Evolutionary conservation across 1,140 invertebrate species (phyloP).

Genomic region (Bombus waltoni): DNA sequence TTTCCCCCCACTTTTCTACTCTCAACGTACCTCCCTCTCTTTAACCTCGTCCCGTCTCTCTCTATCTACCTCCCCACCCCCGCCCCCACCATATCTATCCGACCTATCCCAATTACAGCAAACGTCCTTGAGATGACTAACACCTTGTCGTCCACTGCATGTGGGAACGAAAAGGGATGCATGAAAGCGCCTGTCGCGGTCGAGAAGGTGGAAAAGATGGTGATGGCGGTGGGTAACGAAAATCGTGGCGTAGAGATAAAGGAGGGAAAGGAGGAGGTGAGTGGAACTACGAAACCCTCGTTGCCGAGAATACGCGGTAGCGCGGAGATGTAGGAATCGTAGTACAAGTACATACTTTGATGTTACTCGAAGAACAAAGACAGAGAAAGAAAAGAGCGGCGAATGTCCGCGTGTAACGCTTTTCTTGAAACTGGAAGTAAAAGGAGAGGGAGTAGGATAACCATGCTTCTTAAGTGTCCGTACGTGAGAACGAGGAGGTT

Average conservation of each 20-base stretch:
- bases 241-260: conserved; percentile 7
- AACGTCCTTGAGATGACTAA: conserved; percentile 78
- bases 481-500: conserved; percentile 62
- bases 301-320: conserved; percentile 53
- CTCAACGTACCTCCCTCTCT: conserved; percentile 8
- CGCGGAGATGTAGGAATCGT: conserved; percentile 5
- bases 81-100: conserved; percentile 56
- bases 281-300: conserved; percentile 31
- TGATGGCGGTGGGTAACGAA: conserved; percentile 32
- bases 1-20: not conserved
- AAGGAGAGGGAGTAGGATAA: conserved; percentile 43
- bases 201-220: conserved; percentile 34
- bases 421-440: conserved; percentile 56
- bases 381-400: conserved; percentile 44
- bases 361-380: conserved; percentile 34
- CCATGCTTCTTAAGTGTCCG: conserved; percentile 30
- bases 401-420: conserved; percentile 40
- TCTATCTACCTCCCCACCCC: no score
- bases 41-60: not conserved
- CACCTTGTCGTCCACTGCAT: conserved; percentile 59
- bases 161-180: conserved; percentile 41
- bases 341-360: conserved; percentile 23
- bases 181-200: conserved; percentile 5
- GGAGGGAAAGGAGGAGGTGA: conserved; percentile 11
- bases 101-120: conserved; percentile 79